Base-by-base conservation (phyloP, 2,113 vertebrate genomes). In the Notothenia coriiceps region DNA sequence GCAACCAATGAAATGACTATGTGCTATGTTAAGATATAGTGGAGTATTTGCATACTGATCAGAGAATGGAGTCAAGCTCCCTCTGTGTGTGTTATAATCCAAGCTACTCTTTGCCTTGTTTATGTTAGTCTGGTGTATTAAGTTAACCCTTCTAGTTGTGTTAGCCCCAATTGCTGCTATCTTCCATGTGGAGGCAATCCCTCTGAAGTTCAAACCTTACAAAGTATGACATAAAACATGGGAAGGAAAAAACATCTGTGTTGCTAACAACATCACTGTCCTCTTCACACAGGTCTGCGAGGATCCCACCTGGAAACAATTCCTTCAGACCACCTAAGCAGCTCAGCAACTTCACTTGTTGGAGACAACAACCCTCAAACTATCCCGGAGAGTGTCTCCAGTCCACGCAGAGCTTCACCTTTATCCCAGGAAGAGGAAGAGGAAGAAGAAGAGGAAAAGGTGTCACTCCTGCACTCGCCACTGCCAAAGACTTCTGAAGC, bases 261-360 rank as follows among this genome's bases (percentile, higher is more conserved):
- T 69, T 29, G 5, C 40, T 74, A 25, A 65, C 67, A 40, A 25
- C 15, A 13, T 59, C 10, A 22, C 49, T 70, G 10, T 52, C 14
- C 12, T 65, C 14, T 74, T 68, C 51, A 56, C 7, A 1, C 59
- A 92, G 92, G 82, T 82, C 57, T 92, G 2, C 70, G 33, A 75
- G 87, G 40, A 86, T 67, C 77, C 7, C 46, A 15, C n/a, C 33
- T 66, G 14, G 82, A 88, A 73, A 81, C 61, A 0, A 76, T 86
- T 69, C 43, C 80, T 10, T 82, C 82, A 18, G 22, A 67, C 35
- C 15, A 63, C 12, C 74, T 73, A 49, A 80, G 77, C 57, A 63
- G 49, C 77, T 73, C 84, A 7, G n/a, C 49, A n/a, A 13, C 62
- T 35, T 76, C 86, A 4, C 35, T 77, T 29, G 57, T 40, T 14